phyloP scores from a whole-genome alignment of 2,113 vertebrate genomes.

The Bungarus multicinctus region DNA sequence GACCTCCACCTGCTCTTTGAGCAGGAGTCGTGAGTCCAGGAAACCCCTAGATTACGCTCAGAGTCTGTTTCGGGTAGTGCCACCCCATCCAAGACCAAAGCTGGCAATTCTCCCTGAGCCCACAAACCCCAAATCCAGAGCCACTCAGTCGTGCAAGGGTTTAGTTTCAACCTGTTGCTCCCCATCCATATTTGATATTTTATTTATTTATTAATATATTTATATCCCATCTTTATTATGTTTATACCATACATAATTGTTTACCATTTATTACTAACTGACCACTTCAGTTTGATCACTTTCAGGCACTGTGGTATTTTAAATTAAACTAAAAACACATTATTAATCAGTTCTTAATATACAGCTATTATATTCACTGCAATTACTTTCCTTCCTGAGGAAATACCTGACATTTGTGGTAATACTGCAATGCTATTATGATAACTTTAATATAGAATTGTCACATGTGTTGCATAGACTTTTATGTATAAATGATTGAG shows the following conservation, averaged over 20 bases:
- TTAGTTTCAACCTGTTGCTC: too few species aligned
- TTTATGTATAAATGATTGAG: constrained; percentile 14
- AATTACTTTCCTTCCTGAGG: constrained; percentile 39
- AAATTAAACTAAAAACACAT: constrained; percentile 51
- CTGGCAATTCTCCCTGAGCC: too few species aligned
- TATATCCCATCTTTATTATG: background rate
- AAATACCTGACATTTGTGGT: constrained; percentile 44
- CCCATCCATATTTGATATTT: background rate
- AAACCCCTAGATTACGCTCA: too few species aligned
- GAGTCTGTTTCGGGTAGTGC: too few species aligned
- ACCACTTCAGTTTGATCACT: constrained; percentile 69
- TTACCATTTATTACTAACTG: constrained; percentile 41
- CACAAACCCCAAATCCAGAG: too few species aligned
- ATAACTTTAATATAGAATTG: constrained; percentile 53
- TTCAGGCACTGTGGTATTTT: constrained; percentile 41
- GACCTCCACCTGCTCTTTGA: too few species aligned
- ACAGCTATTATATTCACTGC: constrained; percentile 47
- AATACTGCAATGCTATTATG: constrained; percentile 18
- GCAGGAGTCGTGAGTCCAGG: too few species aligned
- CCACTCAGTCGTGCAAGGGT: too few species aligned
- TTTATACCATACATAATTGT: constrained; percentile 5
- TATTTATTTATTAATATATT: background rate
- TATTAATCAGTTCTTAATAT: constrained; percentile 70
- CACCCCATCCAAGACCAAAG: too few species aligned
- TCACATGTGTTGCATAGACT: constrained; percentile 37